phyloP scores from a whole-genome alignment of 2,797 vertebrate genomes.

The Pipistrellus pygmaeus region DNA sequence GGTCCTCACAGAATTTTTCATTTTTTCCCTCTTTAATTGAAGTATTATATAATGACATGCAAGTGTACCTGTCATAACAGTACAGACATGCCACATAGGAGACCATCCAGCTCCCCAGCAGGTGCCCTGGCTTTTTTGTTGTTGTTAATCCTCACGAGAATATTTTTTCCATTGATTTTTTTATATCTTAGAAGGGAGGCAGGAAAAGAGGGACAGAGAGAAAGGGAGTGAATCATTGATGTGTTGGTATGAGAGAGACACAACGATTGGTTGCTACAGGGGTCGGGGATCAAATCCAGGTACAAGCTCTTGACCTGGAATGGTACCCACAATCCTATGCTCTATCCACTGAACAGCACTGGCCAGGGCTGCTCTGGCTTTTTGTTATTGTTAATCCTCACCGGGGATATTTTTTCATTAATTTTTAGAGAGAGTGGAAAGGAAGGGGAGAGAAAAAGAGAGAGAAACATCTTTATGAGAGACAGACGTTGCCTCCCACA shows the following conservation, averaged over 20 bases:
- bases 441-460: neutral
- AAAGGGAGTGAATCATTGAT: neutral
- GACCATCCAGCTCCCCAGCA: neutral
- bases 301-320: neutral
- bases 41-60: rapidly evolving
- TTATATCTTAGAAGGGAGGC: neutral
- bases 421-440: neutral
- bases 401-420: neutral
- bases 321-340: neutral
- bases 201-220: neutral
- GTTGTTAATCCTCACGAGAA: neutral
- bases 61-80: neutral
- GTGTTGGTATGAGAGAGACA: neutral
- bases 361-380: neutral
- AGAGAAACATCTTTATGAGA: neutral
- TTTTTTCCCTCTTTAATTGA: neutral
- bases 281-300: neutral
- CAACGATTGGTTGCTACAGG: neutral
- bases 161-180: neutral
- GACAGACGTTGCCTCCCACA: neutral
- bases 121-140: neutral
- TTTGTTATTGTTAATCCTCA: neutral
- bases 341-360: neutral
- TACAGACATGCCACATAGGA: too few species aligned
- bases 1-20: neutral